Evolutionary conservation across 2,888 invertebrate species (phyloP), one percentile per base, ranked within the genome.

Genomic region (Eupithecia insigniata): DNA sequence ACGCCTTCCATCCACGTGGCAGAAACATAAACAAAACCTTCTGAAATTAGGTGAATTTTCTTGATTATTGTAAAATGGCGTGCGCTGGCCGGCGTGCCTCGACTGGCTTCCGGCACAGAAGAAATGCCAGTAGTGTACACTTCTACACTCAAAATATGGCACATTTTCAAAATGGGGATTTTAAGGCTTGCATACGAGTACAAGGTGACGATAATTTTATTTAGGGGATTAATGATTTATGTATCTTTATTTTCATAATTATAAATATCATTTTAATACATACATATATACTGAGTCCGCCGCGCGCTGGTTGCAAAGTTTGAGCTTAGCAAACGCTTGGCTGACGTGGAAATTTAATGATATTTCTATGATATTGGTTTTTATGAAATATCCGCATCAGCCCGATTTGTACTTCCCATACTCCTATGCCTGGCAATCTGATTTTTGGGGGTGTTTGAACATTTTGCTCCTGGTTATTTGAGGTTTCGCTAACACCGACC

Each of bases 41-140:
- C 83, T 84, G 82, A 79, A 84, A 87, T 86, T 81, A 77, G 76
- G 83, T 79, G 83, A 77, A 74, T 65, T 69, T 60, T 64, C 46
- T 72, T 34, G 73, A 83, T 82, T 87, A 87, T 86, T 87, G 87
- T 90, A 84, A 85, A 86, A 89, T 89, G 81, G 90, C 90, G 89
- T 90, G 90, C 84, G 80, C 80, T 65, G 68, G 43, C 30, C 67
- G 75, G 69, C 67, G 55, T 61, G 82, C 81, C 22, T 22, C 32
- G 61, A n/a, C 62, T n/a, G 36, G 64, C 36, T 64, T 64, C 64
- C 87, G 89, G 85, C 69, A 71, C 66, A 61, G 28, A 64, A 51
- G 51, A 55, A 70, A 67, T 68, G 58, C 39, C 26, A 32, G 36
- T 28, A 62, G 30, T 34, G 39, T 68, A 60, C 39, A 67, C 58